These are phyloP conservation scores for Mustela lutreola DNA, from an alignment of 2,113 vertebrate species.

Conservation along the genomic window DNA sequence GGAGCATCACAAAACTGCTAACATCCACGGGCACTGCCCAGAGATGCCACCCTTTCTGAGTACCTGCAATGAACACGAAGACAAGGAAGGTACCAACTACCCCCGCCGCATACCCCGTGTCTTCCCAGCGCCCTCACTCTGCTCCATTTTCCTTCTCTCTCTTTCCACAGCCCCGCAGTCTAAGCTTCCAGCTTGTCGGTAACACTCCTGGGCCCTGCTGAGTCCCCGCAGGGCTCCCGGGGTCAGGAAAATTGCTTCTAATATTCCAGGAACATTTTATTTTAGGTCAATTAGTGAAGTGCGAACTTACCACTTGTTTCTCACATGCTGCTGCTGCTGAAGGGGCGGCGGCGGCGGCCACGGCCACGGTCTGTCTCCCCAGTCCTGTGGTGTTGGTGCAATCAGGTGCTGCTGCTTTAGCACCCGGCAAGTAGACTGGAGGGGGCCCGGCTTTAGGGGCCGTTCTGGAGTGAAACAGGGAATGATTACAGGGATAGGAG, in stretches of 20 bases:
- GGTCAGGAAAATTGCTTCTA: background rate
- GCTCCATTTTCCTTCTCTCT: background rate
- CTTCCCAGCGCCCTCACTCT: background rate
- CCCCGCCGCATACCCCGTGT: background rate
- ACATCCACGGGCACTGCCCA: background rate
- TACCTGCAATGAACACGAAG: background rate
- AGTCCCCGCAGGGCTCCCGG: background rate
- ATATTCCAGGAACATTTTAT: background rate
- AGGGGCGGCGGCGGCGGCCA: background rate
- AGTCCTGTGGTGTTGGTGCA: conserved; percentile 92
- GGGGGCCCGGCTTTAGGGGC: conserved; percentile 91
- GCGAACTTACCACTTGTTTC: conserved; percentile 93
- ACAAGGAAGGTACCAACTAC: background rate
- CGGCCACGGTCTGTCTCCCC: conserved; percentile 88
- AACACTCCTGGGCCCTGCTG: background rate
- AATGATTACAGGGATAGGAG: conserved; percentile 97
- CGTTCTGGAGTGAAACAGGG: conserved; percentile 92
- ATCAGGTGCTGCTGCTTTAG: conserved; percentile 93
- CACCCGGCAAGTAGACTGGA: conserved; percentile 90
- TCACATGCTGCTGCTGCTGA: conserved; percentile 88
- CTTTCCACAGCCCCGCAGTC: too few species aligned
- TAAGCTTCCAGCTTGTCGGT: background rate
- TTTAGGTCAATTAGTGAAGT: background rate
- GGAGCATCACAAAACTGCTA: background rate
- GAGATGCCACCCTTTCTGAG: background rate